Base-by-base conservation (phyloP, 2,797 vertebrate genomes). In the Nyctalus aviator region DNA sequence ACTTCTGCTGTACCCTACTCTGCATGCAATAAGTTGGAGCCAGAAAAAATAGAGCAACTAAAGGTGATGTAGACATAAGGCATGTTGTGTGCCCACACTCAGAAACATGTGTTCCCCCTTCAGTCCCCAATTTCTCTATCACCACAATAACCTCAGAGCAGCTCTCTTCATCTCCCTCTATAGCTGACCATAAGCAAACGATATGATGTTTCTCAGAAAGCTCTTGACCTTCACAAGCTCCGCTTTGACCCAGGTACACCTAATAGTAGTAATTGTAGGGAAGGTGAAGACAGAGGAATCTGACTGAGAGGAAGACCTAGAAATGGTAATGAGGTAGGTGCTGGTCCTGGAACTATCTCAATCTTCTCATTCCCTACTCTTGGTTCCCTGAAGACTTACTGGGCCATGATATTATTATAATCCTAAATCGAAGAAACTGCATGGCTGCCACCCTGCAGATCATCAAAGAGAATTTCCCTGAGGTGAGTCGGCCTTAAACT, bases 171-270 rank as follows among this genome's bases (percentile, higher is more conserved):
- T 32, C 73, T 95, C 8, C 94, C 75, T 96, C 37, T 62, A 14
- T 93, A 99, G 99, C 95, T 98, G 96, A 98, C 98, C 94, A 98
- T 99, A 98, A 98, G 97, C 59, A 99, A 99, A 95, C 98, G 99
- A 44, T 99, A 99, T 21, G 98, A 99, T 87, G 97, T 96, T 50
- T 98, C 98, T 8, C 98, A 98, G 85, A 98, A 98, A 96, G 97
- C 98, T 21, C 97, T 99, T 53, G 98, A 99, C 82, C 97, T 99
- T 59, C 98, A 98, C 94, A 98, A 97, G 92, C 97, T 99, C 46
- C 98, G 98, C 55, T 98, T 97, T 37, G 99, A 99, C 94, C 98
- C 97, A 99, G 93, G 92, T 94, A 96, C 32, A 48, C 14, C 30
- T 86, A 37, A 81, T 5, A 66, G 8, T 17, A 41, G 30, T 89